phyloP scores from a whole-genome alignment of 2,888 invertebrate species.

The Drosophila tripunctata region DNA sequence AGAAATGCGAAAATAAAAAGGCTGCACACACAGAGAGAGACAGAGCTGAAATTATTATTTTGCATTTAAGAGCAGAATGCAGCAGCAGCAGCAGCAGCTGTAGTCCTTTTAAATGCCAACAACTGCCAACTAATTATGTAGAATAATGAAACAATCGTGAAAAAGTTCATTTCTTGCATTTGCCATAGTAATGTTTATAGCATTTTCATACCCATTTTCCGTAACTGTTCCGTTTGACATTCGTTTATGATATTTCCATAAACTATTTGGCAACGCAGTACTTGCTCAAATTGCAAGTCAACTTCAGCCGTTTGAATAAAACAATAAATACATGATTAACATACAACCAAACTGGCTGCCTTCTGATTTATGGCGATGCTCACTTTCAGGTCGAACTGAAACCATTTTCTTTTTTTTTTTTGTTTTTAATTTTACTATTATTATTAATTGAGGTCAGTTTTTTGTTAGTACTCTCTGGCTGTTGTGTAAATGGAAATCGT shows the following conservation, averaged over 20 bases:
- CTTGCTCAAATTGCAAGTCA: slow-evolving; percentile 34
- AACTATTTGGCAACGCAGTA: neutral
- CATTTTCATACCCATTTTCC: too few species aligned
- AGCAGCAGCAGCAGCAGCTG: slow-evolving; percentile 29
- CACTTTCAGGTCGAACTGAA: slow-evolving; percentile 24
- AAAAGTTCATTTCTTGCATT: slow-evolving; percentile 10
- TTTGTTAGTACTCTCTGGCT: slow-evolving; percentile 1
- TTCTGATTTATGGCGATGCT: slow-evolving; percentile 37
- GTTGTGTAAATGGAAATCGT: slow-evolving; percentile 49
- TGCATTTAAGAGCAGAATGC: slow-evolving; percentile 56
- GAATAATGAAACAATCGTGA: slow-evolving; percentile 56
- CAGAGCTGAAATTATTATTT: slow-evolving; percentile 59
- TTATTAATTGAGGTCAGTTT: slow-evolving; percentile 59
- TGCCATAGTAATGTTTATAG: slow-evolving; percentile 9
- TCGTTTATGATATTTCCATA: slow-evolving; percentile 4
- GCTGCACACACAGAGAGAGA: slow-evolving; percentile 4
- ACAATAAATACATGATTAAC: slow-evolving; percentile 39
- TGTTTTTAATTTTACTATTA: too few species aligned
- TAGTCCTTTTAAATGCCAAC: slow-evolving; percentile 36
- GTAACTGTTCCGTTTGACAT: too few species aligned
- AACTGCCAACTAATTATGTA: slow-evolving; percentile 61
- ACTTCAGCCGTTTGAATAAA: slow-evolving; percentile 17
- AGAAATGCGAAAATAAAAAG: slow-evolving; percentile 32
- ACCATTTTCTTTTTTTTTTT: too few species aligned
- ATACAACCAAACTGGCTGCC: slow-evolving; percentile 25